Conservation (phyloP, 2,797 vertebrate genomes). For the Centroberyx gerrardi region DNA sequence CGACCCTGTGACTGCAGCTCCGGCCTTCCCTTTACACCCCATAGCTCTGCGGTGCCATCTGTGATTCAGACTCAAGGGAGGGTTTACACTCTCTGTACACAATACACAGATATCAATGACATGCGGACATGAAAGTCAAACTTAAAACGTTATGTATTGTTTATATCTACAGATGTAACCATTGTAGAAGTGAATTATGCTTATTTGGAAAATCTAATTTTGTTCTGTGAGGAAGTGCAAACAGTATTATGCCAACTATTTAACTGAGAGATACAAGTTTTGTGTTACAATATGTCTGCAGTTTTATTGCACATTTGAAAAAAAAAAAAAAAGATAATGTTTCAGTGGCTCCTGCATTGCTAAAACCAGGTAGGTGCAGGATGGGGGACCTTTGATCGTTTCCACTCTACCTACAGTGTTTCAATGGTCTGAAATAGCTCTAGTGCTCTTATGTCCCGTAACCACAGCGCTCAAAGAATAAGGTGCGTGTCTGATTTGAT, state of each 20-base stretch:
- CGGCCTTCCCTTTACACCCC: constrained; percentile 23
- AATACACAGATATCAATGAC: neutral
- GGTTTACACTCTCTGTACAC: neutral
- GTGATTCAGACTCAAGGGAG: constrained; percentile 29
- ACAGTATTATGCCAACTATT: neutral
- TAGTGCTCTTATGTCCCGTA: constrained; percentile 20
- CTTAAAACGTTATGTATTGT: neutral
- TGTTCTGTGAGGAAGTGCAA: neutral
- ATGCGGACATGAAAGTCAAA: neutral
- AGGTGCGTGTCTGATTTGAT: constrained; percentile 61
- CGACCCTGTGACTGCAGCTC: constrained; percentile 53
- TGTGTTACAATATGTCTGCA: neutral
- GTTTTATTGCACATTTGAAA: neutral
- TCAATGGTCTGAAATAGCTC: constrained; percentile 37
- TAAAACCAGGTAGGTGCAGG: neutral
- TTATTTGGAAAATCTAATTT: neutral
- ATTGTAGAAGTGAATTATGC: neutral
- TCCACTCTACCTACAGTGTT: constrained; percentile 3
- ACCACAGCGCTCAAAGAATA: constrained; percentile 57
- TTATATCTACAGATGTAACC: neutral
- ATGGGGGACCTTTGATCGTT: constrained; percentile 7
- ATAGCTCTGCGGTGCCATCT: constrained; percentile 43
- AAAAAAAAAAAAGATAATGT: neutral
- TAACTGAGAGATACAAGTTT: neutral
- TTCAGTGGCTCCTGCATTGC: neutral